Conservation (phyloP, 2,113 vertebrate species). For the Noturus placidus region DNA sequence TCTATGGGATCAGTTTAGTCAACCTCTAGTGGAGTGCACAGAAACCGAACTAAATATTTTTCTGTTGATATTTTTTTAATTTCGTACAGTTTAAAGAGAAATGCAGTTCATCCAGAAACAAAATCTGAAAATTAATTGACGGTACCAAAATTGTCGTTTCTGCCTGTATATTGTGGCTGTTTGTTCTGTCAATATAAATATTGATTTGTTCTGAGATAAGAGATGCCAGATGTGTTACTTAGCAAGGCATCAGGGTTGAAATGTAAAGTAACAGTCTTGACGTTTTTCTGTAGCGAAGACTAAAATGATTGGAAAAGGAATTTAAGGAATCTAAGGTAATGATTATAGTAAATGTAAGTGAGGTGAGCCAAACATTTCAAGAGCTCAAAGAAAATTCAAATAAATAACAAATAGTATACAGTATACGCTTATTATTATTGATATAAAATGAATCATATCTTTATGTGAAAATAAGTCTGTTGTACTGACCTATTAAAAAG, state of each 20-base stretch:
- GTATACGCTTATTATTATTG: not conserved
- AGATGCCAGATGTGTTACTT: not conserved
- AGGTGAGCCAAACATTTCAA: not conserved
- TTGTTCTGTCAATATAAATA: no score
- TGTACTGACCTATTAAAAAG: not conserved
- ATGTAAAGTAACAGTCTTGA: no score
- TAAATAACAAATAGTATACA: not conserved
- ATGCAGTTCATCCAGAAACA: no score
- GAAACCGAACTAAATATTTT: no score
- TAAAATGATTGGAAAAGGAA: not conserved
- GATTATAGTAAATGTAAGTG: not conserved
- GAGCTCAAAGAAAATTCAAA: not conserved
- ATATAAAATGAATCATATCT: not conserved
- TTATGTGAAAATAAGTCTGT: not conserved
- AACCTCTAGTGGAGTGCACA: no score
- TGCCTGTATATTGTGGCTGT: no score
- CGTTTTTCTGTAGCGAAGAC: not conserved
- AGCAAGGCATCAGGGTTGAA: not conserved
- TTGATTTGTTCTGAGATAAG: no score
- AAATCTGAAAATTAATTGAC: no score
- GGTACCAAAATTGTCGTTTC: no score
- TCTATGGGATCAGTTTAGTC: no score
- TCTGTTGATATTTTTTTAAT: no score
- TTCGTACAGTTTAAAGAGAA: no score
- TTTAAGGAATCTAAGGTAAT: not conserved